Percentiles rank a stretch among this genome's conserved stretches.
phyloP scores from a whole-genome alignment of 2,113 vertebrate species.

The Geococcyx californianus region DNA sequence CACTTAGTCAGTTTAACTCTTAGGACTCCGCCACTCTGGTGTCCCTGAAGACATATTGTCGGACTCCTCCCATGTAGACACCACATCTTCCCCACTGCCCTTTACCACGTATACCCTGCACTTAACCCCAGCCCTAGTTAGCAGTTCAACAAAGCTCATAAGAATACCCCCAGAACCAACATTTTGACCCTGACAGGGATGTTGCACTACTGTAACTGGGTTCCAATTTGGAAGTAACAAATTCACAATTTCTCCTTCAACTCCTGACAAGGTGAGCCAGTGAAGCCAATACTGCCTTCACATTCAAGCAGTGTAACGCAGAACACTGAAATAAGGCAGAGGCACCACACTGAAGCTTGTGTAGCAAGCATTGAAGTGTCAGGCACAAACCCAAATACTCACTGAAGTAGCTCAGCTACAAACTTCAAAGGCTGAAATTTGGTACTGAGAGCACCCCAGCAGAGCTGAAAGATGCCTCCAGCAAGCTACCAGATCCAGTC shows the following conservation, averaged over 20 bases:
- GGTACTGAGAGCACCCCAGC: neutral
- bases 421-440: neutral
- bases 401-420: neutral
- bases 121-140: neutral
- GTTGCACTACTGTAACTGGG: neutral
- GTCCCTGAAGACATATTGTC: neutral
- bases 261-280: neutral
- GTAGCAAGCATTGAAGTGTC: neutral
- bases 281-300: neutral
- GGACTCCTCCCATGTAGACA: neutral
- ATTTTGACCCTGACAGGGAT: fast-evolving
- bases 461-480: neutral
- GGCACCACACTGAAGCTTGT: neutral
- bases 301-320: neutral
- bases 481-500: neutral
- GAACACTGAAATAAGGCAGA: neutral
- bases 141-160: neutral
- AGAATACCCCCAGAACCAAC: neutral
- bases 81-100: neutral
- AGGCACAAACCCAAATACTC: neutral
- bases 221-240: neutral
- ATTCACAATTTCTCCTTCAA: neutral
- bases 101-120: neutral
- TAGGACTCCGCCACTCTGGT: neutral
- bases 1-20: neutral